These are phyloP conservation scores for Gambusia holbrooki DNA, from an alignment of 2,113 vertebrate genomes.

Conservation along the genomic window DNA sequence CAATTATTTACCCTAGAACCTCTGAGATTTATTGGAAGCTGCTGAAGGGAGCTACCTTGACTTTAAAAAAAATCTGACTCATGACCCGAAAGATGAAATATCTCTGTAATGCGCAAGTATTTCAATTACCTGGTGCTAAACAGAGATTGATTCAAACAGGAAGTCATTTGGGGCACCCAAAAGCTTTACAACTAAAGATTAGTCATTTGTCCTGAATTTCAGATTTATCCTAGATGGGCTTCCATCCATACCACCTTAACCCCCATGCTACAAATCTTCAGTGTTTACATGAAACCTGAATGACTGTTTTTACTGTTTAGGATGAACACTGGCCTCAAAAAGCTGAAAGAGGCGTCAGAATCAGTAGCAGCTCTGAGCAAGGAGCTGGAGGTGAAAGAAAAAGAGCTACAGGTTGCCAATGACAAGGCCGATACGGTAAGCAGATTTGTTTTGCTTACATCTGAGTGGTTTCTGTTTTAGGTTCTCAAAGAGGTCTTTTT, in stretches of 20 bases:
- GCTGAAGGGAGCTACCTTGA: neutral
- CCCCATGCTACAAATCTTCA: neutral
- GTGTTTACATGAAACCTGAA: neutral
- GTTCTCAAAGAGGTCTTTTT: neutral
- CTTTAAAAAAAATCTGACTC: constrained; percentile 6
- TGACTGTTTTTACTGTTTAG: constrained; percentile 64
- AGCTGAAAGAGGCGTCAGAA: constrained; percentile 93
- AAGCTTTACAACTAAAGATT: neutral
- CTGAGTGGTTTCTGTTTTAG: neutral
- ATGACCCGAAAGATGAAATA: neutral
- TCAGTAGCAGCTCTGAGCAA: constrained; percentile 90
- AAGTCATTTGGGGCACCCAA: neutral
- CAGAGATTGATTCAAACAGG: neutral
- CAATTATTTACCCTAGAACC: neutral
- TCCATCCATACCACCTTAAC: neutral
- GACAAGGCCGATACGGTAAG: constrained; percentile 92
- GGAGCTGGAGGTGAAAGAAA: constrained; percentile 92
- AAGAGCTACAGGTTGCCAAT: constrained; percentile 91
- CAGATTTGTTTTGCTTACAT: neutral
- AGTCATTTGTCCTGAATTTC: neutral
- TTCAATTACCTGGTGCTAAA: neutral
- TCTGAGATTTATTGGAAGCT: neutral
- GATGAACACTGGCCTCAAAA: constrained; percentile 94
- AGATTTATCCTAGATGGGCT: neutral
- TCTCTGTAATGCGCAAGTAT: neutral